Evolutionary conservation across 2,888 invertebrate genomes (phyloP), one percentile per base, ranked within the genome.

Genomic region (Ametastegia equiseti): DNA sequence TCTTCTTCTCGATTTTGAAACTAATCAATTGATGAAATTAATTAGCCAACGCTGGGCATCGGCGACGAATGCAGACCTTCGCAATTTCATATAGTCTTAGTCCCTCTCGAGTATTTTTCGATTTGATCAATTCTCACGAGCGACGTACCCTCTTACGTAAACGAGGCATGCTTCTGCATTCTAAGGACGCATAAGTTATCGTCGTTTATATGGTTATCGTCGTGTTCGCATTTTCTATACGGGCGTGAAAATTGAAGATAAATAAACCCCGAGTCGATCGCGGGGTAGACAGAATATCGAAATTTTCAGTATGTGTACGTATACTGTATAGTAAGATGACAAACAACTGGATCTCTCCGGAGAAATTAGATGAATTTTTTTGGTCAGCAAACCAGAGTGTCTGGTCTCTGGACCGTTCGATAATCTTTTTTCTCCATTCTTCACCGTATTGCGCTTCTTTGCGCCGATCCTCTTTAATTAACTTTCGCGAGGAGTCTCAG

Each of bases 121-220:
- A 75, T 54, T 54, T 54, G 54, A 50, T 75, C 54, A 75, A 75
- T 50, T 75, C 36, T 54, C 75, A 75, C 50, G 36, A 54, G 54
- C 75, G n/a, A 75, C n/a, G n/a, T n/a, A n/a, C 75, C 50, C 75
- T 75, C 75, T 75, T 54, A 50, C 54, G 19, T 13, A 75, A 54
- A 50, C 50, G 75, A 23, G 54, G 19, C 75, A 36, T 75, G 75
- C 50, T 75, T 47, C 75, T 54, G 75, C 75, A 75, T 75, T 75
- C 50, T 54, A 75, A 75, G 33, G 33, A 75, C 50, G 75, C 50
- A 50, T 75, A 50, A 75, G 54, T 75, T 50, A 54, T 75, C 54
- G 19, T 15, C n/a, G 9, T 13, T 23, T 15, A 6, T 54, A 36
- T 15, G 54, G 13, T 54, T 50, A 36, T 75, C 36, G 50, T 33